Percentiles rank a stretch among this genome's conserved stretches.
phyloP scores from a whole-genome alignment of 1,140 invertebrate species.

The Dysdera silvatica region DNA sequence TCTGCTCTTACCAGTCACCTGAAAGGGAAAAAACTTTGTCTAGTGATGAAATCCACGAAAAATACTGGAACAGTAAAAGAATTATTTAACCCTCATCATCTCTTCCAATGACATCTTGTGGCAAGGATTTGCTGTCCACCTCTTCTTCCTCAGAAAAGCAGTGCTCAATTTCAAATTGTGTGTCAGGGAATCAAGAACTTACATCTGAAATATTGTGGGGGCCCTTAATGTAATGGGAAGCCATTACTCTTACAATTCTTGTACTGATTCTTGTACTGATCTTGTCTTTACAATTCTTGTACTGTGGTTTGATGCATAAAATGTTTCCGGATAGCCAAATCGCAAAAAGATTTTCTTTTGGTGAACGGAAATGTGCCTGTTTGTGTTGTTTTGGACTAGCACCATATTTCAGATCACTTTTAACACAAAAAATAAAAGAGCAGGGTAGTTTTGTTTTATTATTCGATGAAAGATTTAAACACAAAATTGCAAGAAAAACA shows the following conservation, averaged over 20 bases:
- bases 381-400: neutral
- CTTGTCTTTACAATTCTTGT: too few relatives aligned
- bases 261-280: neutral
- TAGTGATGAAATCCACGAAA: too few relatives aligned
- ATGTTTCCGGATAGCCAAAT: neutral
- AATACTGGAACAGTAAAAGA: too few relatives aligned
- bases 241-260: neutral
- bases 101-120: too few relatives aligned
- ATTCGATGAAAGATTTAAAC: neutral
- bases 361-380: neutral
- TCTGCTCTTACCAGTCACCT: too few relatives aligned
- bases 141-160: too few relatives aligned
- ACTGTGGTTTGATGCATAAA: too few relatives aligned
- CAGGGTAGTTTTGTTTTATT: neutral
- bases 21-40: too few relatives aligned
- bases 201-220: constrained; percentile 3
- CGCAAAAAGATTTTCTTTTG: neutral
- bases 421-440: neutral
- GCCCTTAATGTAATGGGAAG: neutral
- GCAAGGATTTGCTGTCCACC: too few relatives aligned
- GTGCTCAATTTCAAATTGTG: too few relatives aligned
- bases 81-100: too few relatives aligned
- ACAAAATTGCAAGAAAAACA: neutral
- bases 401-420: neutral
- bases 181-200: neutral